Conservation (phyloP, 2,797 vertebrate genomes). For the Semaprochilodus insignis region DNA sequence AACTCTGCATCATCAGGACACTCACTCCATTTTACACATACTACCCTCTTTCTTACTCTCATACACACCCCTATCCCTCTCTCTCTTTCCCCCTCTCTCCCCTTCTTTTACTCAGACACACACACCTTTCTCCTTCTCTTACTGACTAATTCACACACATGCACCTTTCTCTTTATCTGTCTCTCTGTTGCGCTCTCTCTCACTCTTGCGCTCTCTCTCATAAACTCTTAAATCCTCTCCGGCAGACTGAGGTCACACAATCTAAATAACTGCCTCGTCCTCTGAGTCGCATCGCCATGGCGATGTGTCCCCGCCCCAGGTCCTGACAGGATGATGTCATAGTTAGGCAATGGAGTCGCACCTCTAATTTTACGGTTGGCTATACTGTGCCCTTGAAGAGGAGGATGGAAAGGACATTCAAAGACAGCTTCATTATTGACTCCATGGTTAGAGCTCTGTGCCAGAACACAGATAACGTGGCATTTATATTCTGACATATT, state of each 20-base stretch:
- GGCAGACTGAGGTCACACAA: slow-evolving; percentile 12
- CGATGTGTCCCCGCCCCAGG: slow-evolving; percentile 13
- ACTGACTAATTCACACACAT: not conserved
- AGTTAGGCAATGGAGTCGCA: slow-evolving; percentile 72
- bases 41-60: not conserved
- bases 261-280: slow-evolving; percentile 25
- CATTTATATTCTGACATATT: slow-evolving; percentile 3
- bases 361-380: slow-evolving; percentile 70
- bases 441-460: not conserved
- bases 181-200: not conserved
- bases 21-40: slow-evolving; percentile 1
- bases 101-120: not conserved
- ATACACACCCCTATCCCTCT: not conserved
- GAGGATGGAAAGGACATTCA: slow-evolving; percentile 59
- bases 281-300: slow-evolving; percentile 10
- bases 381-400: slow-evolving; percentile 58
- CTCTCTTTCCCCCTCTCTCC: not conserved
- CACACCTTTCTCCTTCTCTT: not conserved
- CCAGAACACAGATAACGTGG: not conserved
- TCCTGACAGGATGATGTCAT: slow-evolving; percentile 74
- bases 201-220: not conserved
- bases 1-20: slow-evolving; percentile 12
- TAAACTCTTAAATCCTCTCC: slow-evolving; percentile 1
- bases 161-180: not conserved
- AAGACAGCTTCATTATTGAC: slow-evolving; percentile 67